phyloP scores from a whole-genome alignment of 2,888 invertebrate species.

The Dasysyrphus tricinctus region DNA sequence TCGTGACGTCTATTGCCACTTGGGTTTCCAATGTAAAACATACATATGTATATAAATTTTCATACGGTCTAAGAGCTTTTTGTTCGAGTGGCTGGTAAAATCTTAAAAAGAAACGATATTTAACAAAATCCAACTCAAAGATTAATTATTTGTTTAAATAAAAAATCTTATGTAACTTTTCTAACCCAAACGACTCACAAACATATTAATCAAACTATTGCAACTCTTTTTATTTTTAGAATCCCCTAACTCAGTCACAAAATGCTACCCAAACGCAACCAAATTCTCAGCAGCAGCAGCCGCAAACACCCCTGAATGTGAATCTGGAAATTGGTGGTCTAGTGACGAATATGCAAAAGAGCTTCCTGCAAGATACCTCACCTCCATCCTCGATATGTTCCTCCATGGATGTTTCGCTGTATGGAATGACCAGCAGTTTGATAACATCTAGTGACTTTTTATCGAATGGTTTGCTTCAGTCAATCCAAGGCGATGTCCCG shows the following conservation, averaged over 20 bases:
- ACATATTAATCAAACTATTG: neutral
- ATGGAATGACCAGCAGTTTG: slow-evolving; percentile 82
- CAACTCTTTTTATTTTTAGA: slow-evolving; percentile 36
- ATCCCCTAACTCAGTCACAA: slow-evolving; percentile 62
- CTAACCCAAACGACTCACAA: neutral
- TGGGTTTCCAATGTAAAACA: neutral
- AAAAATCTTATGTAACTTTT: neutral
- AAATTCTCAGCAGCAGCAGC: slow-evolving; percentile 51
- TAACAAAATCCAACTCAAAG: neutral
- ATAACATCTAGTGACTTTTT: slow-evolving; percentile 83
- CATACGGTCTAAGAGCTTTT: too few species aligned
- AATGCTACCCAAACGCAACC: slow-evolving; percentile 49
- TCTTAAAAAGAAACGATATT: neutral
- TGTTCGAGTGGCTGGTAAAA: too few species aligned
- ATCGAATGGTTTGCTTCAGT: slow-evolving; percentile 80
- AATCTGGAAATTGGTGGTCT: slow-evolving; percentile 82
- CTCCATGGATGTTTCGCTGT: slow-evolving; percentile 80
- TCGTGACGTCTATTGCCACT: slow-evolving; percentile 7
- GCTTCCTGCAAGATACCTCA: slow-evolving; percentile 82
- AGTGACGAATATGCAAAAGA: slow-evolving; percentile 82
- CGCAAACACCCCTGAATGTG: slow-evolving; percentile 76
- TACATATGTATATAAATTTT: too few species aligned
- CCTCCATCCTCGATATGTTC: slow-evolving; percentile 82
- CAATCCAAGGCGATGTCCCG: slow-evolving; percentile 77
- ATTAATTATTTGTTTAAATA: neutral